Evolutionary conservation across 2,888 invertebrate species (phyloP).

Genomic region (Amphipyra tragopoginis): DNA sequence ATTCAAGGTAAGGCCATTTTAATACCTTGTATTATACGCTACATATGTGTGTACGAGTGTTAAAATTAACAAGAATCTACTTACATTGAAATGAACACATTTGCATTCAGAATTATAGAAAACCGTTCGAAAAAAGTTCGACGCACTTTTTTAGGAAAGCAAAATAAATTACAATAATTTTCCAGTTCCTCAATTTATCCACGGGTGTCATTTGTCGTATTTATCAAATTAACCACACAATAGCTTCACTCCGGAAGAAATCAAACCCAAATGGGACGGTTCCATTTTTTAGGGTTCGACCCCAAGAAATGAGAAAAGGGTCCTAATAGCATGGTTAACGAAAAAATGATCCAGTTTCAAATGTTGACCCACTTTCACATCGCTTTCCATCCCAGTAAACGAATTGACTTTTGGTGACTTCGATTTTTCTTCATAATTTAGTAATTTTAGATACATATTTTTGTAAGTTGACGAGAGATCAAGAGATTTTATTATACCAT

Average conservation of each 20-base stretch:
- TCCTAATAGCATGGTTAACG: slow-evolving; percentile 19
- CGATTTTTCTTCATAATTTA: slow-evolving; percentile 24
- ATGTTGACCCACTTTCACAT: slow-evolving; percentile 48
- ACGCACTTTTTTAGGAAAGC: not conserved
- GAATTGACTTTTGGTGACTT: slow-evolving; percentile 28
- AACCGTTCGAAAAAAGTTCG: too few relatives aligned
- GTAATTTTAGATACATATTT: not conserved
- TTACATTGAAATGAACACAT: too few relatives aligned
- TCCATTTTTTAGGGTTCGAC: slow-evolving; percentile 19
- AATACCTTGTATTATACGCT: not conserved
- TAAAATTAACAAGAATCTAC: too few relatives aligned
- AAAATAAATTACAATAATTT: not conserved
- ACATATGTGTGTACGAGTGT: too few relatives aligned
- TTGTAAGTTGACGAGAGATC: not conserved
- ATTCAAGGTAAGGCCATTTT: slow-evolving; percentile 91
- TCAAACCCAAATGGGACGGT: slow-evolving; percentile 15
- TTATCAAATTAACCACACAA: slow-evolving; percentile 16
- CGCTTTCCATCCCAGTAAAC: slow-evolving; percentile 10
- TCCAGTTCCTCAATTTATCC: not conserved
- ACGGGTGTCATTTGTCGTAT: not conserved
- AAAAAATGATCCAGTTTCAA: slow-evolving; percentile 44
- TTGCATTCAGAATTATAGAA: too few relatives aligned
- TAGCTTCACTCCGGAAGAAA: slow-evolving; percentile 10
- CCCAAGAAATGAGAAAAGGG: slow-evolving; percentile 19
- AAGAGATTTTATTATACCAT: too few relatives aligned